Evolutionary conservation across 2,888 invertebrate genomes (phyloP).

Genomic region (Folsomia candida): DNA sequence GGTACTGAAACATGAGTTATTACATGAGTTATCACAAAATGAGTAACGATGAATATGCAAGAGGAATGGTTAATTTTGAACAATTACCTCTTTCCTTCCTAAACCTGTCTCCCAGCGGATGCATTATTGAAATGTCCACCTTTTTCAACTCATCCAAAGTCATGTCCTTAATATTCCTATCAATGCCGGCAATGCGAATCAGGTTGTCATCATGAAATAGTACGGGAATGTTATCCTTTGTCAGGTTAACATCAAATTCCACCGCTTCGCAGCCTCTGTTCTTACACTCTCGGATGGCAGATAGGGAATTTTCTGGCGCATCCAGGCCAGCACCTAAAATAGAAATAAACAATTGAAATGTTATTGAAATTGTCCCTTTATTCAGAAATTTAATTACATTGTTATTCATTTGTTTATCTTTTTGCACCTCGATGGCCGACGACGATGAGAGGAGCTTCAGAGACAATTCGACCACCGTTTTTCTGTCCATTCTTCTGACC

Average conservation of each 20-base stretch:
- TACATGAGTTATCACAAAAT: too few species aligned
- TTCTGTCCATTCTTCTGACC: constrained; percentile 7
- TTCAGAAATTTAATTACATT: background rate
- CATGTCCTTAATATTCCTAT: constrained; percentile 59
- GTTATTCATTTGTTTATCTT: constrained; percentile 57
- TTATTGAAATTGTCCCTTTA: too few species aligned
- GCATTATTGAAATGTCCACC: constrained; percentile 66
- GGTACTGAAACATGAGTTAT: too few species aligned
- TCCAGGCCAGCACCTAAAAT: constrained; percentile 57
- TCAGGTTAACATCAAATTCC: constrained; percentile 73
- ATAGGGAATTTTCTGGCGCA: constrained; percentile 76
- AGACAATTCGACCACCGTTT: background rate
- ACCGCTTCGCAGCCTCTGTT: constrained; percentile 70
- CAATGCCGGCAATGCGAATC: constrained; percentile 64
- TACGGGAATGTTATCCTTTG: constrained; percentile 68
- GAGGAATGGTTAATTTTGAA: too few species aligned
- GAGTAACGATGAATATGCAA: too few species aligned
- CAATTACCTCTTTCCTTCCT: constrained; percentile 57
- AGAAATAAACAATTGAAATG: background rate
- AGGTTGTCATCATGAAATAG: constrained; percentile 73
- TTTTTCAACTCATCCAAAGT: constrained; percentile 65
- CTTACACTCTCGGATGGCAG: constrained; percentile 68
- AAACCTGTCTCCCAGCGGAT: constrained; percentile 68
- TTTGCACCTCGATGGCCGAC: constrained; percentile 68
- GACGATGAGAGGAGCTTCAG: constrained; percentile 56